Evolutionary conservation across 2,888 invertebrate species (phyloP), one percentile per base, ranked within the genome.

Genomic region (Rosalia funebris): DNA sequence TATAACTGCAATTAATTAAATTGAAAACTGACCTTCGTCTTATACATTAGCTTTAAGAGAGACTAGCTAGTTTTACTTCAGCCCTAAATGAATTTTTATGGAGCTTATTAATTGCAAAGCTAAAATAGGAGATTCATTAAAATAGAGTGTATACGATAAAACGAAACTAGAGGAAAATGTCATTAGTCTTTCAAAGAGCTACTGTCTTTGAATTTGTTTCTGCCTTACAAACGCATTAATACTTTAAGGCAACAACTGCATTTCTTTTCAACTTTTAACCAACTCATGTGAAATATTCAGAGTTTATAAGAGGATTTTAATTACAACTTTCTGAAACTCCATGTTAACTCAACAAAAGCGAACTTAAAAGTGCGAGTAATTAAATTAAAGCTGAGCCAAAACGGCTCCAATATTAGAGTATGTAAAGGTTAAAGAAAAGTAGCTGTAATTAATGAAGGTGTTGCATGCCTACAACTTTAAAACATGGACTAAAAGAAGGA

Each of bases 231-330:
- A 53, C 12, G 53, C 39, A 53, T 45, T 45, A 17, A 31, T 10
- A 44, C 44, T 54, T 36, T 5, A 3, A 25, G 25, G 7, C 48
- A 36, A 9, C 11, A 12, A 12, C 10, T 14, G 31, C 15, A 20
- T 47, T 42, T 36, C 48, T 48, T 57, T 57, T 42, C 14, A 48
- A 42, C 47, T 41, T 57, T 57, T 48, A 48, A 57, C 48, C 42
- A 47, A 48, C 48, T 17, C 57, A 48, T 48, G 48, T 57, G 57
- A 34, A 57, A 57, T 41, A 17, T 19, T 42, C 14, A 19, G 14
- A 47, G 48, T 48, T 32, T 48, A 48, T 57, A 34, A 48, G 32
- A 42, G 47, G 48, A 42, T 48, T 56, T 56, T 57, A 57, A 57
- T 57, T 48, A 42, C 48, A 34, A 42, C 39, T 48, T 48, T 56